A percentile compares a stretch with the other conserved stretches of the same genome.
phyloP scores from a whole-genome alignment of 2,113 vertebrate species.

The Lepus americanus region DNA sequence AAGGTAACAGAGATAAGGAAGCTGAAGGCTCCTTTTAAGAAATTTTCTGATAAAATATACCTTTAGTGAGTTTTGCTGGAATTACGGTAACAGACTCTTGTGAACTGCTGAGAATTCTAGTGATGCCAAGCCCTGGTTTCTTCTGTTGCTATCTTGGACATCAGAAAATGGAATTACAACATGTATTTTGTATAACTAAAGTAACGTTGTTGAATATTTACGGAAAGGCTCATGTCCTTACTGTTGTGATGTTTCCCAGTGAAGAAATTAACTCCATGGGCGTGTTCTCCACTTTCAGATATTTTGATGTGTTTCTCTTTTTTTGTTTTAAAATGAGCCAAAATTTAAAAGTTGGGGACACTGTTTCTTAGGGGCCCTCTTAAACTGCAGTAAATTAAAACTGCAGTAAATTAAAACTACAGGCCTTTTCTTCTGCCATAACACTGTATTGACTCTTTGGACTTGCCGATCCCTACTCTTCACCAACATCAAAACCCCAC shows the following conservation, averaged over 20 bases:
- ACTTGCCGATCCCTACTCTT: neutral
- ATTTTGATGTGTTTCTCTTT: constrained; percentile 12
- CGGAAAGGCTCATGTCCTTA: neutral
- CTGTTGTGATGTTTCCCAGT: neutral
- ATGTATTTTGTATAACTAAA: neutral
- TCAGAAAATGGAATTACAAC: constrained; percentile 49
- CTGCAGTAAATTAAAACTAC: constrained; percentile 37
- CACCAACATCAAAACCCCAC: constrained; percentile 26
- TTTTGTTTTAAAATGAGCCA: neutral
- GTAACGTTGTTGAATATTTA: neutral
- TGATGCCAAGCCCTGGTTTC: neutral
- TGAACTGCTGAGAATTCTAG: constrained; percentile 54
- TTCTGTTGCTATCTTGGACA: constrained; percentile 45
- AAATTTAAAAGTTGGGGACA: constrained; percentile 15
- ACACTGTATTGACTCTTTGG: neutral
- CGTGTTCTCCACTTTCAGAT: neutral
- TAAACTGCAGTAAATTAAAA: constrained; percentile 43
- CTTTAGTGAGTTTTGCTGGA: constrained; percentile 66
- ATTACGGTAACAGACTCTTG: constrained; percentile 18
- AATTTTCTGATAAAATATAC: constrained; percentile 70
- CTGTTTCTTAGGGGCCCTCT: neutral
- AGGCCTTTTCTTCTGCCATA: constrained; percentile 16
- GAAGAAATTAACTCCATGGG: neutral
- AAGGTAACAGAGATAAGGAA: constrained; percentile 56
- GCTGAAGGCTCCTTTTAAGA: constrained; percentile 53